A percentile compares a stretch with the other conserved stretches of the same genome.
These are phyloP conservation scores for Dioctria linearis DNA, from an alignment of 2,888 invertebrate species.

Conservation along the genomic window DNA sequence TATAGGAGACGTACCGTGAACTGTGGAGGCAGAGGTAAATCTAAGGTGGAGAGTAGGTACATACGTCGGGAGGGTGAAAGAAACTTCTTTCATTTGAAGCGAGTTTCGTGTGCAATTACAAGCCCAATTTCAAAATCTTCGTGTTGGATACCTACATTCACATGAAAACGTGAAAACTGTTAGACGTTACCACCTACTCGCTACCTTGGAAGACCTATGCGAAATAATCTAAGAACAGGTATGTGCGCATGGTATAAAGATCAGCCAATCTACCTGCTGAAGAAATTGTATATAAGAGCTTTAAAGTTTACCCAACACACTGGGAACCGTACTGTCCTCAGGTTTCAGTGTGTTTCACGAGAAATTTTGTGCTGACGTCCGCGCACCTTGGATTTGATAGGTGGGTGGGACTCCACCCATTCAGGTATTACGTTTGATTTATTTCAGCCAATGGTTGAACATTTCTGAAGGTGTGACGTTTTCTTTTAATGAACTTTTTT, in stretches of 20 bases:
- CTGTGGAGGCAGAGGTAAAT: background rate
- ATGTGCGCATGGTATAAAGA: constrained; percentile 57
- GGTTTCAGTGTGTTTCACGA: constrained; percentile 57
- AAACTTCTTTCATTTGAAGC: constrained; percentile 38
- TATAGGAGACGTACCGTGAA: background rate
- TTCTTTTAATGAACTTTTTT: constrained; percentile 58
- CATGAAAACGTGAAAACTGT: constrained; percentile 21
- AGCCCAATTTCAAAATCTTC: constrained; percentile 3
- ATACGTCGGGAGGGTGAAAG: background rate
- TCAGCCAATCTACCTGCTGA: constrained; percentile 58
- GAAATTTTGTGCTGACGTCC: constrained; percentile 59
- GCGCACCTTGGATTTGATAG: constrained; percentile 61
- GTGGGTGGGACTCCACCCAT: constrained; percentile 60
- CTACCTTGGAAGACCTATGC: constrained; percentile 51
- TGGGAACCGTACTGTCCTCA: constrained; percentile 45
- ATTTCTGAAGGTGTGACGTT: constrained; percentile 69
- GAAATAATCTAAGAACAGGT: constrained; percentile 51
- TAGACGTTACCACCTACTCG: constrained; percentile 52
- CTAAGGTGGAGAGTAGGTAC: background rate
- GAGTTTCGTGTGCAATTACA: constrained; percentile 11
- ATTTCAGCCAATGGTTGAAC: constrained; percentile 71
- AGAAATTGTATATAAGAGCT: constrained; percentile 57
- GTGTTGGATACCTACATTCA: constrained; percentile 31
- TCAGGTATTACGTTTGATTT: constrained; percentile 66
- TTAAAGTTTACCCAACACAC: constrained; percentile 56